These are phyloP conservation scores for Perca flavescens DNA, from an alignment of 2,113 vertebrate genomes.

Conservation along the genomic window DNA sequence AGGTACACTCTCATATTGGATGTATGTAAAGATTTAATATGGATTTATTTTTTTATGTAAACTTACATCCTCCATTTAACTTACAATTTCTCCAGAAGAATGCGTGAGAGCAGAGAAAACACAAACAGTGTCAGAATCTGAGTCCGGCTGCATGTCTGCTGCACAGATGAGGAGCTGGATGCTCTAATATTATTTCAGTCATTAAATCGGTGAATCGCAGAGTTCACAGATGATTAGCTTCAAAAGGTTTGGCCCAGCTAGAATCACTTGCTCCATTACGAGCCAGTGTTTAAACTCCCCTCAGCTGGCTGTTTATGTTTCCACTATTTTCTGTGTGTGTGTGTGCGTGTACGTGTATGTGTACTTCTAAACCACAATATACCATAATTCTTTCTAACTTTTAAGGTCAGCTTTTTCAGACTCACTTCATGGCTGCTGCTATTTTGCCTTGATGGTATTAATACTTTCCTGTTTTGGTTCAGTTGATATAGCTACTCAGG, in stretches of 20 bases:
- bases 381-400: too few relatives aligned
- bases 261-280: slow-evolving; percentile 85
- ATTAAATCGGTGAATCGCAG: slow-evolving; percentile 78
- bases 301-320: slow-evolving; percentile 83
- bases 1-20: slow-evolving; percentile 83
- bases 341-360: too few relatives aligned
- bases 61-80: slow-evolving; percentile 23
- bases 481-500: too few relatives aligned
- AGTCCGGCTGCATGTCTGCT: slow-evolving; percentile 68
- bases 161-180: slow-evolving; percentile 82
- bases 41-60: slow-evolving; percentile 12
- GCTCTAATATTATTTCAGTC: slow-evolving; percentile 83
- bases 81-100: slow-evolving; percentile 32
- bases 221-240: slow-evolving; percentile 86
- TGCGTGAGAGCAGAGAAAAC: slow-evolving; percentile 38
- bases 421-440: too few relatives aligned
- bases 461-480: too few relatives aligned
- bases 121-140: slow-evolving; percentile 42
- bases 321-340: slow-evolving; percentile 64
- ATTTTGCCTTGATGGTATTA: too few relatives aligned
- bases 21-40: slow-evolving; percentile 9
- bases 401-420: too few relatives aligned
- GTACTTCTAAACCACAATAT: too few relatives aligned
- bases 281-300: slow-evolving; percentile 78
- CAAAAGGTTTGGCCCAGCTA: slow-evolving; percentile 78